Conservation (phyloP, 2,888 invertebrate species). For the Ceriagrion tenellum region DNA sequence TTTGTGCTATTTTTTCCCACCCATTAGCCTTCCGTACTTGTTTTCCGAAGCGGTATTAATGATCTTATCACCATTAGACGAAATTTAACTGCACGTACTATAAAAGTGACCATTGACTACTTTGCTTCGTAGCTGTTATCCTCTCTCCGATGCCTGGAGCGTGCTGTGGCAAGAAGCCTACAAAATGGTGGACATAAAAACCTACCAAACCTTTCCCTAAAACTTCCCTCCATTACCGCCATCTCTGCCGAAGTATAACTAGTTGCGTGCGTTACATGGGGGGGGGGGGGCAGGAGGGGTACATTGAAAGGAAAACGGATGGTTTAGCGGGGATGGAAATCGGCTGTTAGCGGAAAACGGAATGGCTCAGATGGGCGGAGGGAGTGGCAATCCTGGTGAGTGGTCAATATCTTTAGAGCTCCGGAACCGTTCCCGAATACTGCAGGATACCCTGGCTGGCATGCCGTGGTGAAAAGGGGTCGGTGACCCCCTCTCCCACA, state of each 20-base stretch:
- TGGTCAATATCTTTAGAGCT: constrained; percentile 51
- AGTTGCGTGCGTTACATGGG: too few species aligned
- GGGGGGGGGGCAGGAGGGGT: background rate
- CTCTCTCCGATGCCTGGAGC: background rate
- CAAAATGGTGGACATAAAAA: background rate
- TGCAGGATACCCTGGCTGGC: background rate
- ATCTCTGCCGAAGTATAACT: background rate
- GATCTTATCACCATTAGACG: too few species aligned
- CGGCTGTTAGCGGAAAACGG: background rate
- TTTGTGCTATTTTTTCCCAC: too few species aligned
- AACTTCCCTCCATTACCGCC: background rate
- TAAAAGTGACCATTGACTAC: too few species aligned
- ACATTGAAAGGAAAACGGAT: background rate
- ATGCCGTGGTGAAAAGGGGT: background rate
- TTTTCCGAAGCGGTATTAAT: too few species aligned
- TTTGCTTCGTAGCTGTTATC: background rate
- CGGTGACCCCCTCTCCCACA: background rate
- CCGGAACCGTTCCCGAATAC: background rate
- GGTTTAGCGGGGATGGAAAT: constrained; percentile 2
- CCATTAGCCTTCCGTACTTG: too few species aligned
- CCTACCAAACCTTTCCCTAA: background rate
- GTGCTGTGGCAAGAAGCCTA: background rate
- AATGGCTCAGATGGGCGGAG: background rate
- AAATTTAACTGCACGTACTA: too few species aligned
- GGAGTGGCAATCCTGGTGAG: constrained; percentile 29